Base-by-base conservation (phyloP, 2,888 invertebrate genomes). In the Seira ritae region DNA sequence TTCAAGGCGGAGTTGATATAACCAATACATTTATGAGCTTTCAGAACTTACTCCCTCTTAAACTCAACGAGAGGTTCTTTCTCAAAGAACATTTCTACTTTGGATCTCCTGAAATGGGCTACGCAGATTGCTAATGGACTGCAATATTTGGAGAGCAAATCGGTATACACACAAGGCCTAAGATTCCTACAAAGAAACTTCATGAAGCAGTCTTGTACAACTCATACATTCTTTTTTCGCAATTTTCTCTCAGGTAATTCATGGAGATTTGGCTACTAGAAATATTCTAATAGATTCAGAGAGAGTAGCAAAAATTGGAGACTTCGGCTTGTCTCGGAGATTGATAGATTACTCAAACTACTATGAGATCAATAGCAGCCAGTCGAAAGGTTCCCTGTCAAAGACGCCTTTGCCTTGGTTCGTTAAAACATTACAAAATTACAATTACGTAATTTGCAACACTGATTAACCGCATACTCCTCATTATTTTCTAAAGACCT, bases 41-140 rank as follows among this genome's bases (percentile, higher is more conserved):
- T 31, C 31, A 31, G n/a, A n/a, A n/a, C n/a, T n/a, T 31, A 31
- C 31, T 31, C 3, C 3, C 31, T 8, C 2, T 31, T 31, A 31
- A 31, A 8, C 3, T 4, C 31, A 31, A 31, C 8, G 31, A 31
- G 8, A 31, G 8, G n/a, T n/a, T n/a, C n/a, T 31, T 2, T 8
- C 50, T 69, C 78, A 50, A 50, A n/a, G 15, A 50, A 50, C 12
- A n/a, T 87, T 50, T 83, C 85, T 8, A 87, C 87, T 12, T 22
- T 73, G 66, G 84, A 84, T 68, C 79, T 87, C 24, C n/a, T 87
- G 1, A 80, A 84, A 65, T 87, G 87, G 87, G 62, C 83, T 10
- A 68, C 71, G 6, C 85, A 87, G 70, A 84, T 87, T 76, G 84
- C 87, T 3, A 83, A 75, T 65, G 87, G 87, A n/a, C 22, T 87